Conservation (phyloP, 1,140 invertebrate species). For the Drosophila ironensis region DNA sequence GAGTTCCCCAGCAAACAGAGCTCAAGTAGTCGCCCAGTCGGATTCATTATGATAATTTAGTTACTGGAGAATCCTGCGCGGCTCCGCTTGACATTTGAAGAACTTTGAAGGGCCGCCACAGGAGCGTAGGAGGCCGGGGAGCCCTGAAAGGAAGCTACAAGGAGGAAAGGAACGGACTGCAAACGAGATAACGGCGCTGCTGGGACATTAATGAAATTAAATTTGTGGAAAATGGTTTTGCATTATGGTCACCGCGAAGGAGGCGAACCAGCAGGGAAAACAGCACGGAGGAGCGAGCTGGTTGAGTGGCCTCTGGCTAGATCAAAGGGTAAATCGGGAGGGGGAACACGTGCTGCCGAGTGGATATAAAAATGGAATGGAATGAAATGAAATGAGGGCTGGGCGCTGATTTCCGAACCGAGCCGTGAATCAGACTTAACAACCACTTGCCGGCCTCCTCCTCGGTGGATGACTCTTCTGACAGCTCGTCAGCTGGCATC, state of each 20-base stretch:
- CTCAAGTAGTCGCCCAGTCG: slow-evolving; percentile 72
- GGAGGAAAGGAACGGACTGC: neutral
- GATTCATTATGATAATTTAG: slow-evolving; percentile 80
- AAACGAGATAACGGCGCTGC: slow-evolving; percentile 17
- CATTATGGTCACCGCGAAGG: slow-evolving; percentile 1
- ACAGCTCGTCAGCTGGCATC: slow-evolving; percentile 77
- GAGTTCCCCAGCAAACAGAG: slow-evolving; percentile 36
- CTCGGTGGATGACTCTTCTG: slow-evolving; percentile 32
- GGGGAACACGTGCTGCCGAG: slow-evolving; percentile 57
- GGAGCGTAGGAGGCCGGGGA: slow-evolving; percentile 21
- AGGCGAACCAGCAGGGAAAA: neutral
- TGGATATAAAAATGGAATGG: neutral
- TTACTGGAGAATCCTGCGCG: slow-evolving; percentile 45
- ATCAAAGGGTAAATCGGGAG: slow-evolving; percentile 1
- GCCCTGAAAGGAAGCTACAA: neutral
- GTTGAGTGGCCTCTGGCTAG: slow-evolving; percentile 14
- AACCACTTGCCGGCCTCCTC: slow-evolving; percentile 40
- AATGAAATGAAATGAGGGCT: slow-evolving; percentile 37
- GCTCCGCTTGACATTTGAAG: slow-evolving; percentile 71
- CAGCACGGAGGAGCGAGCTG: neutral
- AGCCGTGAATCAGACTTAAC: slow-evolving; percentile 62
- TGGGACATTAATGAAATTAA: slow-evolving; percentile 69
- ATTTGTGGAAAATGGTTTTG: slow-evolving; percentile 69
- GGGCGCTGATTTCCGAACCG: slow-evolving; percentile 34
- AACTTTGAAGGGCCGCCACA: slow-evolving; percentile 50